Base-by-base conservation (phyloP, 1,140 invertebrate genomes). In the Drosophila nasuta region DNA sequence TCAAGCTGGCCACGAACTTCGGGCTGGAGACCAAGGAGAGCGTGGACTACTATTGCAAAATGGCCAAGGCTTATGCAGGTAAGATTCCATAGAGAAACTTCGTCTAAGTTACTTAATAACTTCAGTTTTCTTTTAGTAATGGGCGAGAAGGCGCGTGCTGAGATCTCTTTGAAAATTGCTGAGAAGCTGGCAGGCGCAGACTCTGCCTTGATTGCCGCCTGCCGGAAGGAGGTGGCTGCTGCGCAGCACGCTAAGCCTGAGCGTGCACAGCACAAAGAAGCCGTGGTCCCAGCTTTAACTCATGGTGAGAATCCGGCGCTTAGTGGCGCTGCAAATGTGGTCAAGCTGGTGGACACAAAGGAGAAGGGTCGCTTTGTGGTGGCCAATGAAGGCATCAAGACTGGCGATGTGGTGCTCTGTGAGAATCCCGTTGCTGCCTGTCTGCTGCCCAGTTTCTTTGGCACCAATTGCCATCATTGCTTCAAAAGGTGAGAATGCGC, bases 401-500 rank as follows among this genome's bases (percentile, higher is more conserved):
- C 95, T 0, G 95, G 96, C 0, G 95, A 96, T 81, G 93, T 95
- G 7, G 89, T 98, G 28, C 92, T 96, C 5, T 93, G 95, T 10
- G 97, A 98, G 92, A 93, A 94, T 49, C 96, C 97, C 1, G 96
- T 95, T 75, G 95, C 95, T 2, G 95, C 96, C 1, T 96, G 96
- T 60, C 93, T 98, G 1, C 85, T 97, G 11, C 94, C 95, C 0
- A 95, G 96, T 33, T 95, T 94, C 90, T 96, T 95, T 91, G 95
- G 95, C 2, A 95, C 95, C 5, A 96, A 98, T 91, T 98, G 97
- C 89, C 95, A 96, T 68, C 95, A 97, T 82, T 98, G 97, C 91
- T 96, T 97, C 79, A 92, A 93, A 72, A 94, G 96, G 95, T 96
- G 8, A 57, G 62, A 66, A 5, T 7, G 7, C 0, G 0, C 7